phyloP scores from a whole-genome alignment of 2,888 invertebrate genomes.

The Megastigmus dorsalis region DNA sequence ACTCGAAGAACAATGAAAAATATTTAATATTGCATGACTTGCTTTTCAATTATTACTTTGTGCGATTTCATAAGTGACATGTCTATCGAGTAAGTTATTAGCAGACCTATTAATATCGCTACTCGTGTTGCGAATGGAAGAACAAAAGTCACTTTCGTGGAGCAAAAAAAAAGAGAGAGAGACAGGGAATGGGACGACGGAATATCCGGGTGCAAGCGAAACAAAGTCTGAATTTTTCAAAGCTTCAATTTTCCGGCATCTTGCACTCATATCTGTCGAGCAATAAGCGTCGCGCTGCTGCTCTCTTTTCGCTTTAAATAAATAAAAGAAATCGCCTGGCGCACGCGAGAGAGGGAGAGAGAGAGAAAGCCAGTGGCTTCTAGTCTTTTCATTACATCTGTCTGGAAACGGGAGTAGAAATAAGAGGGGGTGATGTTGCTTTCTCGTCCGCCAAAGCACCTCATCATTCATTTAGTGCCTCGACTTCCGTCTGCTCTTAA shows the following conservation, averaged over 20 bases:
- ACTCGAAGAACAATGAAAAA: no score
- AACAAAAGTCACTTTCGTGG: no score
- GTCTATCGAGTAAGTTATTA: no score
- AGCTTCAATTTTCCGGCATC: conserved; percentile 18
- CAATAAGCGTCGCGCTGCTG: neutral
- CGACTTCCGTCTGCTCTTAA: conserved; percentile 60
- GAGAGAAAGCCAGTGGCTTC: neutral
- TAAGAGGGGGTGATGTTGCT: no score
- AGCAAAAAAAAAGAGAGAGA: no score
- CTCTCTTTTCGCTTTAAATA: conserved; percentile 23
- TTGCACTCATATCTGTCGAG: neutral
- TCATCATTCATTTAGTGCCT: conserved; percentile 69
- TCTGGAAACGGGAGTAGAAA: conserved; percentile 58
- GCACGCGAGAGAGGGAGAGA: conserved; percentile 59
- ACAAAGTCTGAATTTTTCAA: conserved; percentile 36
- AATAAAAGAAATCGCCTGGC: conserved; percentile 18
- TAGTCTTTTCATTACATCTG: conserved; percentile 7
- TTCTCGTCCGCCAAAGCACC: no score
- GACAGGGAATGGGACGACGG: neutral
- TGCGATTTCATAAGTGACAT: no score
- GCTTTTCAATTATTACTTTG: no score
- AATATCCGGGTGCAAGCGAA: neutral
- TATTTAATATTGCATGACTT: no score
- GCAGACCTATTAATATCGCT: no score
- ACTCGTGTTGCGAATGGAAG: no score